phyloP scores from a whole-genome alignment of 2,797 vertebrate species.

The Epinephelus malabaricus region DNA sequence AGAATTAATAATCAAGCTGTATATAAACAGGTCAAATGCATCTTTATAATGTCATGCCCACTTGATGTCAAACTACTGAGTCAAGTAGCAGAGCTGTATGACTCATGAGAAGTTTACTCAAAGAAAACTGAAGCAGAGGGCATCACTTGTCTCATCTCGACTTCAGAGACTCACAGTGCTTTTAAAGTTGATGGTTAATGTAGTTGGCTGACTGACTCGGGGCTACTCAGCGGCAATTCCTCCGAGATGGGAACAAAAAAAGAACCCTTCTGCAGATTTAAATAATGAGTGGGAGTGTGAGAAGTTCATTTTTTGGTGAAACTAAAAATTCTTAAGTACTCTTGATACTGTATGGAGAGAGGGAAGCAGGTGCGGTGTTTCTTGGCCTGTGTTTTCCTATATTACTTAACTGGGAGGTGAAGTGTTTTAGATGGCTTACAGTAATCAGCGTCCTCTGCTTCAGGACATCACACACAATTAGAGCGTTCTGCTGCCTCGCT shows the following conservation, averaged over 20 bases:
- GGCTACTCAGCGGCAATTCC: constrained; percentile 34
- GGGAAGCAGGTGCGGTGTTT: constrained; percentile 19
- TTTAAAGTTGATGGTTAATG: constrained; percentile 62
- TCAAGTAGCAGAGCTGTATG: background rate
- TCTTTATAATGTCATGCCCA: constrained; percentile 6
- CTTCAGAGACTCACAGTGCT: constrained; percentile 56
- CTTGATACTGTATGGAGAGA: constrained; percentile 12
- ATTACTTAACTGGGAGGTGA: constrained; percentile 48
- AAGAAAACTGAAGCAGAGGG: constrained; percentile 31
- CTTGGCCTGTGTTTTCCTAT: constrained; percentile 43
- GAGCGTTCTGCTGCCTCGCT: constrained; percentile 73
- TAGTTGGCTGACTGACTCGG: constrained; percentile 39
- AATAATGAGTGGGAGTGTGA: constrained; percentile 61
- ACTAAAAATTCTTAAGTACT: constrained; percentile 29
- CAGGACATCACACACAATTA: constrained; percentile 75
- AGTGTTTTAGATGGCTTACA: constrained; percentile 55
- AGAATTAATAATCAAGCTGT: background rate
- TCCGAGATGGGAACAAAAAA: constrained; percentile 46
- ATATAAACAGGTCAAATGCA: constrained; percentile 15
- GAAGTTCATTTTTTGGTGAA: constrained; percentile 40
- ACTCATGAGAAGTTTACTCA: constrained; percentile 34
- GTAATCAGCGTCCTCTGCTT: constrained; percentile 68
- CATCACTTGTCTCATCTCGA: constrained; percentile 52
- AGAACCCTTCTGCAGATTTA: constrained; percentile 36
- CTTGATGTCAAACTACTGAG: constrained; percentile 27